phyloP scores from a whole-genome alignment of 2,888 invertebrate species.

The Lasioglossum leucozonium region DNA sequence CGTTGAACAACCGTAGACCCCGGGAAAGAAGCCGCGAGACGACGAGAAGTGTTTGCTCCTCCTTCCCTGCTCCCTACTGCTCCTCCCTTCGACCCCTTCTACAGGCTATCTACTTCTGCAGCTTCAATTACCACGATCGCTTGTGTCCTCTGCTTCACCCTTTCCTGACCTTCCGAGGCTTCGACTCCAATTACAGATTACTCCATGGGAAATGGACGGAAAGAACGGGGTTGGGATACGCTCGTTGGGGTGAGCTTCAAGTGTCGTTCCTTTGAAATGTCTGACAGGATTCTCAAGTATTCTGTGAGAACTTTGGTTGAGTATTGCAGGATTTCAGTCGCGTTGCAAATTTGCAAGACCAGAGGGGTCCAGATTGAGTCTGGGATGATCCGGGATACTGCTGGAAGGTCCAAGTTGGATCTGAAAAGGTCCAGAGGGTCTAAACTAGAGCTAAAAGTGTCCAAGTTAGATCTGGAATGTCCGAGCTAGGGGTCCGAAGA shows the following conservation, averaged over 20 bases:
- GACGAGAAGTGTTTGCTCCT: constrained; percentile 71
- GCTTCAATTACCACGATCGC: constrained; percentile 40
- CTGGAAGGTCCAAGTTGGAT: too few relatives aligned
- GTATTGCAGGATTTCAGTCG: neutral
- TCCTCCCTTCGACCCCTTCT: constrained; percentile 7
- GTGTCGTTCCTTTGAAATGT: neutral
- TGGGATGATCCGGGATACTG: too few relatives aligned
- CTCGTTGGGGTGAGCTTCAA: neutral
- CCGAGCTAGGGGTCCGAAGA: too few relatives aligned
- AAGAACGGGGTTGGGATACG: neutral
- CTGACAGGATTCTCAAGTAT: neutral
- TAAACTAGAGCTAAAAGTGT: too few relatives aligned
- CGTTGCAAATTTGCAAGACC: neutral
- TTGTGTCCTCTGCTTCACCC: neutral
- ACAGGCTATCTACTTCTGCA: constrained; percentile 35
- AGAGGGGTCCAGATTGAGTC: neutral
- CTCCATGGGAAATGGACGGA: neutral
- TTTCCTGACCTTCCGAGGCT: constrained; percentile 5
- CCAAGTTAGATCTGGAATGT: too few relatives aligned
- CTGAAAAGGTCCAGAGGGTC: too few relatives aligned
- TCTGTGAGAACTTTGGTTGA: neutral
- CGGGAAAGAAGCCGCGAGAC: constrained; percentile 59
- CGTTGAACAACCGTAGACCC: constrained; percentile 64
- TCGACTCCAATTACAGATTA: constrained; percentile 5
- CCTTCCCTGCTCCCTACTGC: neutral